A percentile compares a stretch with the other conserved stretches of the same genome.
These are phyloP conservation scores for Nephrotoma appendiculata DNA, from an alignment of 2,888 invertebrate genomes.

Conservation along the genomic window DNA sequence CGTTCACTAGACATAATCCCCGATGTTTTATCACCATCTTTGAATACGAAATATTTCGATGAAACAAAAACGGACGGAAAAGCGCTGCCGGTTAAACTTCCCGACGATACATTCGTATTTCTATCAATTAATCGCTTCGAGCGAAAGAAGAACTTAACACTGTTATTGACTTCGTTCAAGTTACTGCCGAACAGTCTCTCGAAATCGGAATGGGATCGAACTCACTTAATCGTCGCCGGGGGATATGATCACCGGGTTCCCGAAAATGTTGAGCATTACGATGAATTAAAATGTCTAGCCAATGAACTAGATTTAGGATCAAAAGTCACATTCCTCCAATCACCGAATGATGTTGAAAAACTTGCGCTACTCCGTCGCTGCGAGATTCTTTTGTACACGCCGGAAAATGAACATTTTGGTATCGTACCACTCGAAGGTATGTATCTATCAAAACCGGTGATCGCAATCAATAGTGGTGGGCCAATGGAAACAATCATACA, in stretches of 20 bases:
- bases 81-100: conserved; percentile 22
- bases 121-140: conserved; percentile 96
- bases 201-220: conserved; percentile 42
- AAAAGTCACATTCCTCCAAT: conserved; percentile 70
- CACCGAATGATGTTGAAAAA: conserved; percentile 77
- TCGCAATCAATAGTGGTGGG: conserved; percentile 91
- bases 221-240: conserved; percentile 87
- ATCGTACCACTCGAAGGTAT: conserved; percentile 98
- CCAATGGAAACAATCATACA: conserved; percentile 81
- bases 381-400: conserved; percentile 82
- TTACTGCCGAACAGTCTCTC: conserved; percentile 41
- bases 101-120: conserved; percentile 51
- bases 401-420: conserved; percentile 95
- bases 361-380: conserved; percentile 61
- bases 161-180: conserved; percentile 73
- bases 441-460: conserved; percentile 83
- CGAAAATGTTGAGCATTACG: conserved; percentile 77
- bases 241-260: conserved; percentile 82
- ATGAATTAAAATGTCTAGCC: conserved; percentile 55
- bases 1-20: conserved; percentile 53
- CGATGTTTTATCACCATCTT: conserved; percentile 85
- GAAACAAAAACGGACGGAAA: conserved; percentile 28
- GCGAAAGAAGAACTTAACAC: conserved; percentile 82
- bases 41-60: conserved; percentile 64
- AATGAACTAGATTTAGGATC: conserved; percentile 48